Percentiles rank a stretch among this genome's conserved stretches.
phyloP scores from a whole-genome alignment of 2,797 vertebrate genomes.

The Aplochiton taeniatus region DNA sequence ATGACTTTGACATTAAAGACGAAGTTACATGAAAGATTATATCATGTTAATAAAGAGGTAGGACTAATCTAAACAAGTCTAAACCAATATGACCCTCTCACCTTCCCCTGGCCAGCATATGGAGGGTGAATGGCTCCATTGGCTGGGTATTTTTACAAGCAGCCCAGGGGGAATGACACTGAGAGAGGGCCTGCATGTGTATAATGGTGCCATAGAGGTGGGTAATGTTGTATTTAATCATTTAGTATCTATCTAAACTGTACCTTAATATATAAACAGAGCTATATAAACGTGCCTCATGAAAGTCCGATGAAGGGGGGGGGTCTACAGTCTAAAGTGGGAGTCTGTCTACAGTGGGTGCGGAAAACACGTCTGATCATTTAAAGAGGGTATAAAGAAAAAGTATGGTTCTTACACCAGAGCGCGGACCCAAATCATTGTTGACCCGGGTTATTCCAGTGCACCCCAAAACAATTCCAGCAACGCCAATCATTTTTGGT shows the following conservation, averaged over 20 bases:
- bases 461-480: too few relatives aligned
- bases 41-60: constrained; percentile 62
- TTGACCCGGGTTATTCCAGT: too few relatives aligned
- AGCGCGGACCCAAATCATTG: too few relatives aligned
- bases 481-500: too few relatives aligned
- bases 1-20: constrained; percentile 48
- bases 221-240: constrained; percentile 47
- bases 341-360: background rate
- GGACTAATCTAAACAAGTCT: constrained; percentile 49
- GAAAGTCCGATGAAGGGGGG: background rate
- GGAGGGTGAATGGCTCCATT: constrained; percentile 58
- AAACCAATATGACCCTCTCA: constrained; percentile 52
- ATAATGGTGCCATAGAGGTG: constrained; percentile 41
- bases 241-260: constrained; percentile 20
- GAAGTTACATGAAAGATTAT: constrained; percentile 25
- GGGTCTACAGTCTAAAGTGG: background rate
- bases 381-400: too few relatives aligned
- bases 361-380: too few relatives aligned
- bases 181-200: constrained; percentile 22
- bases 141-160: constrained; percentile 53
- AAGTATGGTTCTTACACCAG: too few relatives aligned
- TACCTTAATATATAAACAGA: constrained; percentile 48
- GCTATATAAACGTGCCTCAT: constrained; percentile 19
- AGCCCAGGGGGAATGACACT: constrained; percentile 51
- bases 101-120: constrained; percentile 38